A percentile compares a stretch with the other conserved stretches of the same genome.
phyloP scores from a whole-genome alignment of 2,888 invertebrate species.

The Drosophila nigricruria region DNA sequence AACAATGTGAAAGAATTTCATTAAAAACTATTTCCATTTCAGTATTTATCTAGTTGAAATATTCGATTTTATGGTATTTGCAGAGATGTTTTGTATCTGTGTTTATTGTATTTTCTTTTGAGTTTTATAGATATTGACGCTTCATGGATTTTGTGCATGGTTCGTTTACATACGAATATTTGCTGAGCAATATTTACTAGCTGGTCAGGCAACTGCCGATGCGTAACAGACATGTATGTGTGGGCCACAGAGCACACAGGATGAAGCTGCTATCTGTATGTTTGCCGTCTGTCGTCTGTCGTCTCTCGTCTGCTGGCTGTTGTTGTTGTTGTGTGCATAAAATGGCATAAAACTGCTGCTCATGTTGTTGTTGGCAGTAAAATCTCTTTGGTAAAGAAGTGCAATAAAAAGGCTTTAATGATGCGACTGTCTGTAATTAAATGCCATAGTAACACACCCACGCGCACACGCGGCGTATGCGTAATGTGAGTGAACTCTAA shows the following conservation, averaged over 20 bases:
- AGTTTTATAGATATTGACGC: constrained; percentile 30
- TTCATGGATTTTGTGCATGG: constrained; percentile 39
- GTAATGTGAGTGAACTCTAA: constrained; percentile 69
- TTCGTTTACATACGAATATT: constrained; percentile 33
- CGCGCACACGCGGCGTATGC: constrained; percentile 53
- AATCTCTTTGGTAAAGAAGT: constrained; percentile 71
- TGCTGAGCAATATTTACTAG: constrained; percentile 39
- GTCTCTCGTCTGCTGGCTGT: constrained; percentile 5
- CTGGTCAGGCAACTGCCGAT: constrained; percentile 44
- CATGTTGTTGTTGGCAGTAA: constrained; percentile 53
- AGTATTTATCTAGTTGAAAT: neutral
- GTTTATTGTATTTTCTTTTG: constrained; percentile 13
- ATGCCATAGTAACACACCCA: constrained; percentile 30
- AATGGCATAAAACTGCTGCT: constrained; percentile 60
- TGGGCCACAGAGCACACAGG: constrained; percentile 8
- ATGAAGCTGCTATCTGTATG: constrained; percentile 26
- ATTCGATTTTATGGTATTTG: neutral
- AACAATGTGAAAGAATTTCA: neutral
- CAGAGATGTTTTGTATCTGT: neutral
- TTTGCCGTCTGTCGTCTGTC: constrained; percentile 1
- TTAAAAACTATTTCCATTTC: neutral
- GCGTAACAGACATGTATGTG: constrained; percentile 26
- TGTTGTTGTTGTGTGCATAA: constrained; percentile 57
- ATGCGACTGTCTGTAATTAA: constrained; percentile 74
- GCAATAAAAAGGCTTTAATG: constrained; percentile 76